Base-by-base conservation (phyloP, 2,888 invertebrate species). In the Arrhopalites spinosus region DNA sequence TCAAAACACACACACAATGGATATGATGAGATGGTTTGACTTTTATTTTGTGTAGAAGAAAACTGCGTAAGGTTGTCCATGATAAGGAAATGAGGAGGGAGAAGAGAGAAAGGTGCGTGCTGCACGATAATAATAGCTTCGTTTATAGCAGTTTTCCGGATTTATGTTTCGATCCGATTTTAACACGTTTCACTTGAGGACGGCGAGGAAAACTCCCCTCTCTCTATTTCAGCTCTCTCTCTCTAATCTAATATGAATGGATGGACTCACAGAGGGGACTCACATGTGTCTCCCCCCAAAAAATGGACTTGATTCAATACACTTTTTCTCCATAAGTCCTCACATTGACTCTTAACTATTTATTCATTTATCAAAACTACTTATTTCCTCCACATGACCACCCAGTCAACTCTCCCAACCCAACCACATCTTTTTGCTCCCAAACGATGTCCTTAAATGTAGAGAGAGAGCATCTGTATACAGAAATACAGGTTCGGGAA, bases 111-210 rank as follows among this genome's bases (percentile, higher is more conserved):
- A 61, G 59, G 53, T 71, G 71, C 71, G 53, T 71, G 71, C 25
- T 61, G 71, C 71, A 71, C 71, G 71, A 71, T 61, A 71, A 71
- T 71, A 71, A 71, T 71, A 71, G 71, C 71, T 71, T 71, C 71
- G 71, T 71, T 71, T 71, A 71, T 59, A 71, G 71, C 71, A 71
- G 59, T 61, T 71, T 71, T 71, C 71, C 71, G 71, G 71, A 71
- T 71, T 71, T 71, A 71, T 71, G 71, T 71, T 71, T 71, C 71
- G 59, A 71, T 71, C 61, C 59, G 71, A 71, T 71, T 71, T 71
- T 71, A 71, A 71, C 71, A 71, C 71, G 59, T 71, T 59, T 59
- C 56, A 71, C 59, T 56, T 36, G 71, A 71, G 71, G 71, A 36
- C 71, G 71, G 59, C 45, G 59, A 71, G 59, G 71, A 71, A 71